phyloP scores from a whole-genome alignment of 1,140 invertebrate genomes.

The Aporrectodea caliginosa region DNA sequence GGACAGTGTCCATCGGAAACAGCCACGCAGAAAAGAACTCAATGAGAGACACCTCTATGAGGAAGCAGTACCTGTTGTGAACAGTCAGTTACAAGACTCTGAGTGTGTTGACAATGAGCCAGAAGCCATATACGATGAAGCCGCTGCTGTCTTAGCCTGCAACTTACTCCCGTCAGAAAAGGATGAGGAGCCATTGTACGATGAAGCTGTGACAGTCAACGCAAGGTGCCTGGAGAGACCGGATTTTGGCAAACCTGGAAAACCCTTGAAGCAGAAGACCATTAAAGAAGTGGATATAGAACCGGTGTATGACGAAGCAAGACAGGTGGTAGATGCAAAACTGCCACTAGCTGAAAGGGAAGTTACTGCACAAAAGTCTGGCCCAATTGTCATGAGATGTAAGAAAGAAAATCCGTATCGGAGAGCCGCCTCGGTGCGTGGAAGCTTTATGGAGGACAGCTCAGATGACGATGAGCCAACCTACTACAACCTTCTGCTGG shows the following conservation, averaged over 20 bases:
- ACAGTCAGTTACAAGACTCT: too few species aligned
- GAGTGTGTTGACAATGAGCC: background rate
- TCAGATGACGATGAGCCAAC: background rate
- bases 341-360: background rate
- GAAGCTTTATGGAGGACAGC: background rate
- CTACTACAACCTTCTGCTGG: background rate
- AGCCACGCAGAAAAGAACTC: background rate
- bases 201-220: background rate
- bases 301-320: background rate
- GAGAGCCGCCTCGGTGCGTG: background rate
- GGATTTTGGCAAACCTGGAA: background rate
- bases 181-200: background rate
- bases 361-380: background rate
- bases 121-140: background rate
- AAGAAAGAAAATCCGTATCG: background rate
- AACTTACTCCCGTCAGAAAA: background rate
- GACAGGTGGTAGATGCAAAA: background rate
- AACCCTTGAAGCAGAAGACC: background rate
- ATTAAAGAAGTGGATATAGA: background rate
- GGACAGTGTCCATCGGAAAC: background rate
- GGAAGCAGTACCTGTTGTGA: background rate
- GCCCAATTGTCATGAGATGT: background rate
- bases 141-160: background rate
- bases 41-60: background rate
- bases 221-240: background rate